Evolutionary conservation across 2,113 vertebrate species (phyloP).

Genomic region (Eublepharis macularius): DNA sequence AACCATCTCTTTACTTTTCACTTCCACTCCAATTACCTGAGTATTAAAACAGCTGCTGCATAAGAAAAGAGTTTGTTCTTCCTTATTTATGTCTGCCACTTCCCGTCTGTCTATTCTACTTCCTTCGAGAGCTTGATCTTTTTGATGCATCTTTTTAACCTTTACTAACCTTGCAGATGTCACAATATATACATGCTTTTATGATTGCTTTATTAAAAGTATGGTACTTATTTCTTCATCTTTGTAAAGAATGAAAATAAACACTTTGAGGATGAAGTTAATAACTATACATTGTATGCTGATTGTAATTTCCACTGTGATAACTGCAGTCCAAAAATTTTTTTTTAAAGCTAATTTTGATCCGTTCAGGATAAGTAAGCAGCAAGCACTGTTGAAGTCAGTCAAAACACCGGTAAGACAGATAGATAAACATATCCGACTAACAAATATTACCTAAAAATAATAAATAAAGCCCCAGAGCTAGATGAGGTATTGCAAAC

Average conservation of each 20-base stretch:
- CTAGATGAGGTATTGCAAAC: background rate
- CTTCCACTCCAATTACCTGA: conserved; percentile 25
- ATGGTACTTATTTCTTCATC: conserved; percentile 23
- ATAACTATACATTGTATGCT: conserved; percentile 8
- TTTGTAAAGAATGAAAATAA: conserved; percentile 55
- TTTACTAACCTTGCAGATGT: conserved; percentile 53
- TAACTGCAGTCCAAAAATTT: too few species aligned
- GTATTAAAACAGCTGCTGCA: conserved; percentile 48
- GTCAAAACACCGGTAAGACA: background rate
- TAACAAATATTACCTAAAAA: too few species aligned
- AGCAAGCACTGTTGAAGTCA: too few species aligned
- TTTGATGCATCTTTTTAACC: conserved; percentile 55
- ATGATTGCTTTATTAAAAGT: conserved; percentile 26
- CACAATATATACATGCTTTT: conserved; percentile 42
- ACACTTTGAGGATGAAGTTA: conserved; percentile 33
- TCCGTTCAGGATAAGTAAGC: too few species aligned
- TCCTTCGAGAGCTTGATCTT: conserved; percentile 59
- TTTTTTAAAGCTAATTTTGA: too few species aligned
- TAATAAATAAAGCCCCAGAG: background rate
- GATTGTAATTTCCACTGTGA: conserved; percentile 8
- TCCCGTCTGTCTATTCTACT: conserved; percentile 58
- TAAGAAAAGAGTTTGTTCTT: conserved; percentile 4
- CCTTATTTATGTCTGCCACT: conserved; percentile 29
- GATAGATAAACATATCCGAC: background rate
- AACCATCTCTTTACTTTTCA: too few species aligned